Conservation (phyloP, 2,113 vertebrate species). For the Paedocypris sp. region DNA sequence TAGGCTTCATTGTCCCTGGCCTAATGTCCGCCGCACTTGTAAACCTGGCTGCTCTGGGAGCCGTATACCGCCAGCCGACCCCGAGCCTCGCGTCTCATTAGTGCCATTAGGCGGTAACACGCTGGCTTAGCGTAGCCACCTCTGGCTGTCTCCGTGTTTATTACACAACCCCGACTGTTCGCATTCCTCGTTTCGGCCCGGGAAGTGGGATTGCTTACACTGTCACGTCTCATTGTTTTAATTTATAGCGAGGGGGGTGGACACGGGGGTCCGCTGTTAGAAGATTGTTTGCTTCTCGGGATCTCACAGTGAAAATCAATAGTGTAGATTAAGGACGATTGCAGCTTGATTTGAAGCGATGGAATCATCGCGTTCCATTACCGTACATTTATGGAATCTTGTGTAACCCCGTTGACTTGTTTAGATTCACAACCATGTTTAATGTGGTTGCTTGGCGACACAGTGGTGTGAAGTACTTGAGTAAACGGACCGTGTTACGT, state of each 20-base stretch:
- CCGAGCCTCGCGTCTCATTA: neutral
- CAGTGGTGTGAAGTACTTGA: too few species aligned
- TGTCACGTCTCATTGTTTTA: conserved; percentile 45
- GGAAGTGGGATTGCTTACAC: conserved; percentile 45
- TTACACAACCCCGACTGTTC: conserved; percentile 52
- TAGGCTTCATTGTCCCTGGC: conserved; percentile 36
- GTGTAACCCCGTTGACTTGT: too few species aligned
- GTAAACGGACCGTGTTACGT: too few species aligned
- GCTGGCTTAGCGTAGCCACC: conserved; percentile 49
- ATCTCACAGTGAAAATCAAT: neutral
- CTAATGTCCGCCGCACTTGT: conserved; percentile 37
- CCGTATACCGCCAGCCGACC: conserved; percentile 6
- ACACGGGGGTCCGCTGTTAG: neutral
- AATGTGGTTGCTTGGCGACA: too few species aligned
- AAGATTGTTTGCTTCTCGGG: conserved; percentile 2
- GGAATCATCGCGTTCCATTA: too few species aligned
- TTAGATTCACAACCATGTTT: too few species aligned
- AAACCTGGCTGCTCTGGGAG: conserved; percentile 44
- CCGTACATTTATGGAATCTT: too few species aligned
- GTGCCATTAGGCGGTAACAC: conserved; percentile 46
- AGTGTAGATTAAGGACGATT: neutral
- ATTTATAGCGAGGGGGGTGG: conserved; percentile 20
- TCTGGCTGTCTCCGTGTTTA: conserved; percentile 46
- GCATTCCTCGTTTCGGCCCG: conserved; percentile 58
- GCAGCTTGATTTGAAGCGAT: too few species aligned